Evolutionary conservation across 2,797 vertebrate species (phyloP), one percentile per base, ranked within the genome.

Genomic region (Coracias cyanogaster): DNA sequence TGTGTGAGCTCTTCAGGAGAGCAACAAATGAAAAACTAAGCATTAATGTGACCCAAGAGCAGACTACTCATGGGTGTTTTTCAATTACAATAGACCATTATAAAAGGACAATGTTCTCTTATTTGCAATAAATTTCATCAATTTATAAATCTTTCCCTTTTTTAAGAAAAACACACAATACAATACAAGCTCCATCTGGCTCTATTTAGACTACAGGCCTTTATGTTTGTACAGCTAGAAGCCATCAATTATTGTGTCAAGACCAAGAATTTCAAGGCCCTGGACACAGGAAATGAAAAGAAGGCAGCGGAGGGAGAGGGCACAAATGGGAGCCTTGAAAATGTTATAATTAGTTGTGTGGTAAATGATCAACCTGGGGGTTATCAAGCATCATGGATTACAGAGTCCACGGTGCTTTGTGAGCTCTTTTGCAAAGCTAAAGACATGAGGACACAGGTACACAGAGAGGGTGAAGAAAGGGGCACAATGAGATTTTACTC

Each of bases 141-240:
- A 95, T 96, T 96, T 93, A 74, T 94, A 89, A 86, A 89, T 94
- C 93, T 86, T 82, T 45, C 71, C 52, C 64, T 94, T 85, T 90
- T 93, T 94, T 96, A 93, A 93, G 89, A 92, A 94, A 81, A 94
- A 86, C 72, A 90, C 77, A 81, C 80, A 85, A 55, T 81, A 81
- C 66, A 94, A 71, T 72, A 37, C 71, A 67, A 93, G 81, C 78
- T 95, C 91, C 96, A 95, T 94, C 94, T 97, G 92, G 64, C 57
- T 90, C 70, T 89, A 39, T 84, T 94, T 96, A 86, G 55, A 90
- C 73, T 94, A 48, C 67, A 93, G 73, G 31, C 58, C 70, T 84
- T 89, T 79, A 39, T 86, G 54, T 94, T 94, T 96, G 90, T 77
- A 86, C 82, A 93, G 76, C 45, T 66, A 94, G 82, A 86, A 94